Percentiles rank a stretch among this genome's conserved stretches.
These are phyloP conservation scores for Stomatorhinus ivindoensis DNA, from an alignment of 2,113 vertebrate species.

Conservation along the genomic window DNA sequence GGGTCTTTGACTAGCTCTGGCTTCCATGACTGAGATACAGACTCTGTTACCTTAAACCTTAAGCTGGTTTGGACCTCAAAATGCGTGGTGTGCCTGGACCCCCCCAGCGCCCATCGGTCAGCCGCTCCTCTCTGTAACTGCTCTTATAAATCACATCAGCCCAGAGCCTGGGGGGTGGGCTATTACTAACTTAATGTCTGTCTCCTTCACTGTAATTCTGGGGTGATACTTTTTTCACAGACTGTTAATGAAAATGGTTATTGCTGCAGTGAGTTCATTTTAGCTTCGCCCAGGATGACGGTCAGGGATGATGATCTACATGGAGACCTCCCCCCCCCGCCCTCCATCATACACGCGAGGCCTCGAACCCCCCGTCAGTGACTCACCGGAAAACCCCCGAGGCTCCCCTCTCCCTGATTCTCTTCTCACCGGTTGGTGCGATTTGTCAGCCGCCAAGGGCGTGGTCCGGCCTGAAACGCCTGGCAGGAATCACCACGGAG, in stretches of 20 bases:
- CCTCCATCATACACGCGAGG: background rate
- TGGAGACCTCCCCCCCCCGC: slow-evolving; percentile 17
- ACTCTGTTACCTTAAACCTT: background rate
- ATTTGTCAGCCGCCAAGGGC: background rate
- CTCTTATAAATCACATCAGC: slow-evolving; percentile 21
- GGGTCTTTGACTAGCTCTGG: too few relatives aligned
- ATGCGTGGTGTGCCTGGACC: background rate
- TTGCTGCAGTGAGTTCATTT: slow-evolving; percentile 27
- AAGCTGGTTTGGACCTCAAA: background rate
- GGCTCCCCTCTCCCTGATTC: background rate
- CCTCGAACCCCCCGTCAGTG: background rate
- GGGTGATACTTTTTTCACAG: slow-evolving; percentile 17
- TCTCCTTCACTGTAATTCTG: slow-evolving; percentile 17
- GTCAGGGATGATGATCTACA: slow-evolving; percentile 10
- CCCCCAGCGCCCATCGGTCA: background rate
- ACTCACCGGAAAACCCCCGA: background rate
- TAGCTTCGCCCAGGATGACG: slow-evolving; percentile 24
- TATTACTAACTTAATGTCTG: slow-evolving; percentile 26
- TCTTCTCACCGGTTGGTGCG: background rate
- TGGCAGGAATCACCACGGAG: background rate
- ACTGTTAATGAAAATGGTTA: slow-evolving; percentile 43
- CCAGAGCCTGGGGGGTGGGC: slow-evolving; percentile 20
- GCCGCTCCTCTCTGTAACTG: background rate
- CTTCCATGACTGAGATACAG: background rate
- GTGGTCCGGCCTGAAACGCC: background rate